A percentile compares a stretch with the other conserved stretches of the same genome.
phyloP scores from a whole-genome alignment of 2,113 vertebrate genomes.

The Illadopsis cleaveri region DNA sequence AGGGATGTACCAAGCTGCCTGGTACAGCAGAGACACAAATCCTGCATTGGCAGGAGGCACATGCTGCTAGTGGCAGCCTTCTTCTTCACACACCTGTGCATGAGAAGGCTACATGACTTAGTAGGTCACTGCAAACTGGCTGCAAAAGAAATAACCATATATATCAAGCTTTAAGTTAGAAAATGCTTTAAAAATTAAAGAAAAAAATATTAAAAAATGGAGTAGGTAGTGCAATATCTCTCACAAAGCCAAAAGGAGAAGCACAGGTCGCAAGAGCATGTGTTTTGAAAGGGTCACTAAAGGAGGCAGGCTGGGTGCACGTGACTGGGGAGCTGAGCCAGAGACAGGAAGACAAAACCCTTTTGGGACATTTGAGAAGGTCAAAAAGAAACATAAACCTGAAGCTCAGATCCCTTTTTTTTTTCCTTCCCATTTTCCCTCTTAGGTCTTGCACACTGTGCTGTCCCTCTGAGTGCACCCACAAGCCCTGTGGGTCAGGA shows the following conservation, averaged over 20 bases:
- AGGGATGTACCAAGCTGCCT: neutral
- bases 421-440: neutral
- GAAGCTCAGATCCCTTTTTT: neutral
- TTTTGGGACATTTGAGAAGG: neutral
- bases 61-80: neutral
- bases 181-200: neutral
- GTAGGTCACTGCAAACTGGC: neutral
- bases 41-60: neutral
- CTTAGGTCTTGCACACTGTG: neutral
- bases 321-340: neutral
- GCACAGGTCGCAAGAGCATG: neutral
- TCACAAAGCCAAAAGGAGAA: neutral
- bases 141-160: neutral
- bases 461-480: neutral
- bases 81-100: rapidly evolving
- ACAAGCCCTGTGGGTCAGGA: neutral
- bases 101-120: neutral
- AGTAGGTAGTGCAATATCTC: neutral
- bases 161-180: neutral
- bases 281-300: neutral
- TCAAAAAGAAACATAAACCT: neutral
- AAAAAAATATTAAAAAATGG: neutral
- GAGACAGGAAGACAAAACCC: neutral
- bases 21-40: neutral
- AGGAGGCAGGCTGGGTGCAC: neutral